Evolutionary conservation across 2,797 vertebrate species (phyloP).

Genomic region (Brachyrhaphis roseni): DNA sequence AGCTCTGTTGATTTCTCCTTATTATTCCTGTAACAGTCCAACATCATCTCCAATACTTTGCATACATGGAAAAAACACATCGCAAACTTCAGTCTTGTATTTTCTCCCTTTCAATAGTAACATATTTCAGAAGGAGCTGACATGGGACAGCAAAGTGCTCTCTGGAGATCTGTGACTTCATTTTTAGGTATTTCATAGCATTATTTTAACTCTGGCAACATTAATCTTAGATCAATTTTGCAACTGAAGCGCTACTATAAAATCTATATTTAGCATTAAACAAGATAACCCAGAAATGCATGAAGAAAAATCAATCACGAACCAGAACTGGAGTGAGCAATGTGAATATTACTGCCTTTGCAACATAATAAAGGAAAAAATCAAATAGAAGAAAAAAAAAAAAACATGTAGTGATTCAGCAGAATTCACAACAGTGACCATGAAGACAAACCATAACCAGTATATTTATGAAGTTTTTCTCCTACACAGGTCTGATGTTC

Average conservation of each 20-base stretch:
- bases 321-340: neutral
- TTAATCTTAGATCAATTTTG: neutral
- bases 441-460: neutral
- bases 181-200: neutral
- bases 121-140: neutral
- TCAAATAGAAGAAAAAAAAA: neutral
- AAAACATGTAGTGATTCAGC: neutral
- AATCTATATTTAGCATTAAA: constrained; percentile 1
- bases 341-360: neutral
- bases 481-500: neutral
- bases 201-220: neutral
- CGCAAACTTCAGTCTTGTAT: neutral
- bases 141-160: neutral
- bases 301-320: neutral
- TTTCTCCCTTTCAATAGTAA: neutral
- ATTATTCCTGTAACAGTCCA: neutral
- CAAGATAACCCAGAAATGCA: neutral
- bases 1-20: neutral
- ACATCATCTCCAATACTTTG: neutral
- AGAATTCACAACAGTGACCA: neutral
- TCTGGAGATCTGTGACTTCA: neutral
- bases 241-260: neutral
- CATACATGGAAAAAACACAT: neutral
- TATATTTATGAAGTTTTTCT: neutral
- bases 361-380: neutral